These are phyloP conservation scores for Coenonympha arcania DNA, from an alignment of 2,888 invertebrate species.

Conservation along the genomic window DNA sequence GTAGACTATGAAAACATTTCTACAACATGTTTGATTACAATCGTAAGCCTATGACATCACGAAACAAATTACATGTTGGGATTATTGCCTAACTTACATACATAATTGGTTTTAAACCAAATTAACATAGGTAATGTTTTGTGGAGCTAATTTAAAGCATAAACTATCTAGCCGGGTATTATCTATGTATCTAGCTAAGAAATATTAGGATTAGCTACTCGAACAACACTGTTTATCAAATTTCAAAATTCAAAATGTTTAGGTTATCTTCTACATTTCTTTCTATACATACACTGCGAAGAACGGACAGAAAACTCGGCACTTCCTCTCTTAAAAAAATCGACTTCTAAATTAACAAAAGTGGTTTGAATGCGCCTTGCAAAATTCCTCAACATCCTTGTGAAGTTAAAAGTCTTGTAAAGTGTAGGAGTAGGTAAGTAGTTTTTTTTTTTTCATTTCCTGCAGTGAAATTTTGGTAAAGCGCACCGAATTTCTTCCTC, in stretches of 20 bases:
- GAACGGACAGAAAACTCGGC: too few relatives aligned
- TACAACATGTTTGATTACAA: slow-evolving; percentile 9
- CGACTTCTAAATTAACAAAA: too few relatives aligned
- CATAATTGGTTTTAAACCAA: slow-evolving; percentile 6
- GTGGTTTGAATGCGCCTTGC: too few relatives aligned
- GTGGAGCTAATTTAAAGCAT: neutral
- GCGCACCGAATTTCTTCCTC: slow-evolving; percentile 26
- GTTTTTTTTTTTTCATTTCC: slow-evolving; percentile 26
- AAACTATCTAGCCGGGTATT: neutral
- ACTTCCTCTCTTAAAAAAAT: too few relatives aligned
- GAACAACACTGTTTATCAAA: too few relatives aligned
- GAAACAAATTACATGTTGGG: slow-evolving; percentile 8
- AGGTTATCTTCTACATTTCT: too few relatives aligned
- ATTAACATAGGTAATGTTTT: slow-evolving; percentile 5
- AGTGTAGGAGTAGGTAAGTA: too few relatives aligned
- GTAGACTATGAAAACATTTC: slow-evolving; percentile 11
- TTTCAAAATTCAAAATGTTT: too few relatives aligned
- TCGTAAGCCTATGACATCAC: slow-evolving; percentile 13
- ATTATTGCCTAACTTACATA: slow-evolving; percentile 7
- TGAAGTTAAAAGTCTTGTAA: too few relatives aligned
- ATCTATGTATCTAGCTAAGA: neutral
- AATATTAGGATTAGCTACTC: neutral
- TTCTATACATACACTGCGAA: too few relatives aligned
- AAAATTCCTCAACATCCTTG: too few relatives aligned
- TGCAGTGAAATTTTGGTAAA: slow-evolving; percentile 21